A percentile compares a stretch with the other conserved stretches of the same genome.
Evolutionary conservation across 2,113 vertebrate species (phyloP).

Genomic region (Heloderma charlesbogerti): DNA sequence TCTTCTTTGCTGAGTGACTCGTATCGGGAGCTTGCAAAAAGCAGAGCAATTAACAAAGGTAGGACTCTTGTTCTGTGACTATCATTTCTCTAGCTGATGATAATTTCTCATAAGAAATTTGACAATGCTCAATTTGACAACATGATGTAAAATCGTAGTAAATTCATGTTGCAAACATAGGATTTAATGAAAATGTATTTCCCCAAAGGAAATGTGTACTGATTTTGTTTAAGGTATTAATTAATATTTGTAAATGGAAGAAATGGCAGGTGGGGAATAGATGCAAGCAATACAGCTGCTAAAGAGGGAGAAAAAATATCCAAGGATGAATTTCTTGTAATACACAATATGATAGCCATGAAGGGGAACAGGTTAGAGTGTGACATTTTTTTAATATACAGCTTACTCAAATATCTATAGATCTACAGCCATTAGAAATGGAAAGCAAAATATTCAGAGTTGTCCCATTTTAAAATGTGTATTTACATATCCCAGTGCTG

Average conservation of each 20-base stretch:
- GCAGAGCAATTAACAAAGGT: background rate
- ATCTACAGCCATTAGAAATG: background rate
- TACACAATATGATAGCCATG: background rate
- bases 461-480: background rate
- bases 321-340: background rate
- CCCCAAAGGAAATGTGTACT: background rate
- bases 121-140: background rate
- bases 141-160: background rate
- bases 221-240: background rate
- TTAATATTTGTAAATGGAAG: background rate
- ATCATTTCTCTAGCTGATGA: rapidly evolving
- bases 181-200: background rate
- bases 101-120: background rate
- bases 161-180: background rate
- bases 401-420: background rate
- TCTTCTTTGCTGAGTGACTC: background rate
- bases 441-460: background rate
- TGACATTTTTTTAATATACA: background rate
- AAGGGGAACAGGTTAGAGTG: too few species aligned
- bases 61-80: rapidly evolving
- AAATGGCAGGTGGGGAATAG: background rate
- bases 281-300: background rate
- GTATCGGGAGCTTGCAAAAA: background rate
- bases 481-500: background rate
- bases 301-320: background rate